phyloP scores from a whole-genome alignment of 2,113 vertebrate species.

The Colius striatus region DNA sequence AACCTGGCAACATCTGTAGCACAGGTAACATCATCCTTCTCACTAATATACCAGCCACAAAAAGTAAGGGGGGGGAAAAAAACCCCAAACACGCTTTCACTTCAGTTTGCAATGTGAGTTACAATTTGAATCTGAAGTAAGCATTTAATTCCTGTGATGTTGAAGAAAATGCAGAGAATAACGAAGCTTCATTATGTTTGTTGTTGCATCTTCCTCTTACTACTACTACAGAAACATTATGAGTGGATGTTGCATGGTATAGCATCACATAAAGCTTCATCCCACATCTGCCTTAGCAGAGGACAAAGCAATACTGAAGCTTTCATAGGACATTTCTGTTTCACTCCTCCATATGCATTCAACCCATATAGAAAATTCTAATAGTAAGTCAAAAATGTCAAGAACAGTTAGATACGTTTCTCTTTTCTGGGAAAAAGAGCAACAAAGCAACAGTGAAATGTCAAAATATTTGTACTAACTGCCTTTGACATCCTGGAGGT shows the following conservation, averaged over 20 bases:
- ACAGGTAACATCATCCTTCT: accelerated
- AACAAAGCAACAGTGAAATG: neutral
- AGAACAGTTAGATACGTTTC: neutral
- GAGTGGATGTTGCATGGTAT: accelerated
- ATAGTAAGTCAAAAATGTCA: neutral
- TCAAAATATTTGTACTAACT: neutral
- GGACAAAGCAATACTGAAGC: neutral
- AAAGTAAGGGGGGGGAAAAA: neutral
- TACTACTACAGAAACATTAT: neutral
- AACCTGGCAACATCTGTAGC: neutral
- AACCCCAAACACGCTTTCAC: neutral
- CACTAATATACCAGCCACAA: neutral
- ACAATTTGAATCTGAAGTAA: neutral
- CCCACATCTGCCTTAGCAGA: neutral
- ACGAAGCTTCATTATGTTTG: neutral
- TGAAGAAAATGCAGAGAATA: neutral
- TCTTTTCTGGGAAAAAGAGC: neutral
- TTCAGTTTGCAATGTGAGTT: neutral
- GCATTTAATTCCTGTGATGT: neutral
- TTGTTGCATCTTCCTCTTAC: neutral
- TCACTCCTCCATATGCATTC: neutral
- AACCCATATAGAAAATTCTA: neutral
- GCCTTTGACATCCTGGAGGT: neutral
- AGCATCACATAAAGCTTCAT: neutral
- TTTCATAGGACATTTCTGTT: neutral